Base-by-base conservation (phyloP, 2,888 invertebrate genomes). In the Standfussiana lucernea region DNA sequence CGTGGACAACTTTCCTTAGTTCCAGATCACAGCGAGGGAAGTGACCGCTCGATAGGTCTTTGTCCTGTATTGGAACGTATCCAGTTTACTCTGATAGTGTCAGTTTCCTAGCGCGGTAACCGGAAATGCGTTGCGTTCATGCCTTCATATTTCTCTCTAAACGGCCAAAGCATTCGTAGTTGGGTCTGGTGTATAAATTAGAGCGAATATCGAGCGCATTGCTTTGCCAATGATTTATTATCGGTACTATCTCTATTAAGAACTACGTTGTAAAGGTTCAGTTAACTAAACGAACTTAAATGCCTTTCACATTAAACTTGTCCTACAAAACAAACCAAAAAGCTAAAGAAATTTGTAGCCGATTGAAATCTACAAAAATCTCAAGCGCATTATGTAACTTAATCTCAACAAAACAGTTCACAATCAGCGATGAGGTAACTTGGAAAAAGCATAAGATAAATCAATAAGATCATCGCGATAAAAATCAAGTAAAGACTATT, bases 21-120 rank as follows among this genome's bases (percentile, higher is more conserved):
- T 95, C 95, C 94, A 95, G 95, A 94, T 93, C 90, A 86, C 85
- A 87, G 90, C 84, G 90, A 93, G 94, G 96, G 95, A 95, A 95
- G 91, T 96, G 95, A 93, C 94, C 95, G 93, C 90, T 86, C 91
- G 90, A 91, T 93, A 92, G 96, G 96, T 96, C 96, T 96, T 95
- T 96, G 96, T 96, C 96, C 96, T 93, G 93, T 89, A 91, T 91
- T 91, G 93, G 92, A 92, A 93, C 93, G 91, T 93, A 94, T 94
- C 95, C 93, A 95, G 94, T 95, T 94, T 90, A 88, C 83, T 84
- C 77, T 82, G 85, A 91, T 91, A 92, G 87, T 82, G 89, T 88
- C 86, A 80, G 85, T 88, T 93, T 93, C 93, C 93, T 93, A 86
- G 37, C 53, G 47, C 79, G 74, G 75, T 77, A 79, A 80, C 86